Evolutionary conservation across 2,113 vertebrate genomes (phyloP).

Genomic region (Callaeas wilsoni): DNA sequence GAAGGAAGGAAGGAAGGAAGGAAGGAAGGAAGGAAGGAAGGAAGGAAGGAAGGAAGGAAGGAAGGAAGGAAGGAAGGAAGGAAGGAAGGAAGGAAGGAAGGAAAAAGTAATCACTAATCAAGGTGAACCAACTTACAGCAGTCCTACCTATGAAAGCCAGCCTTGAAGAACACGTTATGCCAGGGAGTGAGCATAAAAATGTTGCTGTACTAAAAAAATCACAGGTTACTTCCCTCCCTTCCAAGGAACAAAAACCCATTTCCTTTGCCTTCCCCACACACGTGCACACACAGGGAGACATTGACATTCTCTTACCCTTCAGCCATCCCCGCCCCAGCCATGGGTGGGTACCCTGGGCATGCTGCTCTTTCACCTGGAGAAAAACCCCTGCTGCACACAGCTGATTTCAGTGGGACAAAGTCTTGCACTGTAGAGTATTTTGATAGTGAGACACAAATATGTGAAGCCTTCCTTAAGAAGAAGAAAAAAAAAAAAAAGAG

Average conservation of each 20-base stretch:
- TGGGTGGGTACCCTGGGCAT: accelerated
- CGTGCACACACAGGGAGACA: accelerated
- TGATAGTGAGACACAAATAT: neutral
- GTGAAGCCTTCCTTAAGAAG: no score
- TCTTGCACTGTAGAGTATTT: neutral
- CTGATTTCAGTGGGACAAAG: neutral
- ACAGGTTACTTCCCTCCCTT: neutral
- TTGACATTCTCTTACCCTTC: neutral
- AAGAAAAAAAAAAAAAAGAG: no score
- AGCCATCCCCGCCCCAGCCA: neutral
- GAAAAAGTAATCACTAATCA: neutral
- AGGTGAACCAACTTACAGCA: neutral
- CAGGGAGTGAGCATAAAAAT: neutral
- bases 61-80: neutral
- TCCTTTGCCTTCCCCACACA: neutral
- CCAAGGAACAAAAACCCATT: neutral
- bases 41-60: neutral
- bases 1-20: neutral
- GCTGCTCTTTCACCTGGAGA: neutral
- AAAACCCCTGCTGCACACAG: accelerated
- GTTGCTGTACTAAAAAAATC: neutral
- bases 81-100: neutral
- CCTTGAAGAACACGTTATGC: neutral
- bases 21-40: neutral
- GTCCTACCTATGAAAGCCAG: neutral